Conservation (phyloP, 2,113 vertebrate species). For the Dissostichus mawsoni region DNA sequence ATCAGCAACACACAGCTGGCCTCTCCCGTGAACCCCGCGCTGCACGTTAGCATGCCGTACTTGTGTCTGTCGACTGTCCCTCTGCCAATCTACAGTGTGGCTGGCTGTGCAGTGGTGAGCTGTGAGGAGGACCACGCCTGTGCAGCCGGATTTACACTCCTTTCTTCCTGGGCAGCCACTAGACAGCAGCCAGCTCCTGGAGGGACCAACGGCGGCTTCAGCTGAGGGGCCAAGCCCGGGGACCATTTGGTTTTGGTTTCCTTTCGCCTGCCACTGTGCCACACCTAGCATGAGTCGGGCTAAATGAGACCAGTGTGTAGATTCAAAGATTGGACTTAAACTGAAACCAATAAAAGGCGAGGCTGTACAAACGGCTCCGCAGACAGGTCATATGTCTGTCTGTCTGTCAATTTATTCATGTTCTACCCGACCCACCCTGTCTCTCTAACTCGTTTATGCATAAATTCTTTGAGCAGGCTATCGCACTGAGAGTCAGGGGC, state of each 20-base stretch:
- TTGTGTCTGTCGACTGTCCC: slow-evolving; percentile 57
- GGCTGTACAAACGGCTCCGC: slow-evolving; percentile 57
- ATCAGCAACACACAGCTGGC: slow-evolving; percentile 48
- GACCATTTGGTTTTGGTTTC: slow-evolving; percentile 84
- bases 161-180: slow-evolving; percentile 70
- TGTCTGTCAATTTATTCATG: slow-evolving; percentile 69
- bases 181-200: slow-evolving; percentile 70
- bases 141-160: slow-evolving; percentile 76
- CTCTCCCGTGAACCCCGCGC: slow-evolving; percentile 60
- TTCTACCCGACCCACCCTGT: slow-evolving; percentile 54
- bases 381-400: slow-evolving; percentile 73
- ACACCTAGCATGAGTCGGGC: slow-evolving; percentile 82
- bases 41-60: slow-evolving; percentile 48
- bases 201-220: slow-evolving; percentile 70
- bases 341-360: slow-evolving; percentile 75
- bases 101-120: slow-evolving; percentile 62
- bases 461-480: slow-evolving; percentile 63
- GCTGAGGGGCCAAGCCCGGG: slow-evolving; percentile 70
- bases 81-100: slow-evolving; percentile 62
- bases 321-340: slow-evolving; percentile 68
- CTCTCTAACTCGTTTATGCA: slow-evolving; percentile 59
- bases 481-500: slow-evolving; percentile 40
- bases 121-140: slow-evolving; percentile 71
- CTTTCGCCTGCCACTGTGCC: slow-evolving; percentile 80
- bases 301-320: slow-evolving; percentile 83